These are phyloP conservation scores for Burhinus oedicnemus DNA, from an alignment of 2,113 vertebrate genomes.

Conservation along the genomic window DNA sequence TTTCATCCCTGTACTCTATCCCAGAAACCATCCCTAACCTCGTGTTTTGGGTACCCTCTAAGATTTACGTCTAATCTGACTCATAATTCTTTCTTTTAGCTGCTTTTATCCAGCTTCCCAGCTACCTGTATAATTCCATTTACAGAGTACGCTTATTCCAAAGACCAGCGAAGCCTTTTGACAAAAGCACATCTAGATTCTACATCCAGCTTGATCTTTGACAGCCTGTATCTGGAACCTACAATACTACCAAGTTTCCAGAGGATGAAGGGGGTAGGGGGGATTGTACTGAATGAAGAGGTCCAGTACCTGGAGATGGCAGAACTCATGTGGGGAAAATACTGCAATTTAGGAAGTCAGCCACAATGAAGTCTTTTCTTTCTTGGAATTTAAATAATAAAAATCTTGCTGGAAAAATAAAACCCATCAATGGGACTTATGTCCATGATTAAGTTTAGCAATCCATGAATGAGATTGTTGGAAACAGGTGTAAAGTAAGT, in stretches of 20 bases:
- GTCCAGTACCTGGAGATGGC: neutral
- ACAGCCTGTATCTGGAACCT: neutral
- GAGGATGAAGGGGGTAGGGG: neutral
- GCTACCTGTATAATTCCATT: neutral
- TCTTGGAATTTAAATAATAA: neutral
- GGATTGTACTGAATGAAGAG: neutral
- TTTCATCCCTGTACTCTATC: neutral
- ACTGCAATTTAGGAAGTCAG: neutral
- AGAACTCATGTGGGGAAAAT: neutral
- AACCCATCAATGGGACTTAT: neutral
- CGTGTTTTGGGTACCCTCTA: rapidly evolving
- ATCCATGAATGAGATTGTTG: neutral
- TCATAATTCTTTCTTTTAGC: neutral
- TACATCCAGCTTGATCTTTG: neutral
- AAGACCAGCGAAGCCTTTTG: neutral
- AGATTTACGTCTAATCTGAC: neutral
- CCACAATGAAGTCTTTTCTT: neutral
- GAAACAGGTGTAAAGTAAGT: neutral
- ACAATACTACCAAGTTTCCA: neutral
- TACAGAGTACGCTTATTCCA: neutral
- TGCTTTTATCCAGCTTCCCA: neutral
- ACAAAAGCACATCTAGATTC: neutral
- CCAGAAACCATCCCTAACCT: neutral
- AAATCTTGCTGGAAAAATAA: neutral
- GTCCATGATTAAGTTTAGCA: neutral